These are phyloP conservation scores for Scolanthus callimorphus DNA, from an alignment of 92 coral and sea anemone genomes.

Conservation along the genomic window DNA sequence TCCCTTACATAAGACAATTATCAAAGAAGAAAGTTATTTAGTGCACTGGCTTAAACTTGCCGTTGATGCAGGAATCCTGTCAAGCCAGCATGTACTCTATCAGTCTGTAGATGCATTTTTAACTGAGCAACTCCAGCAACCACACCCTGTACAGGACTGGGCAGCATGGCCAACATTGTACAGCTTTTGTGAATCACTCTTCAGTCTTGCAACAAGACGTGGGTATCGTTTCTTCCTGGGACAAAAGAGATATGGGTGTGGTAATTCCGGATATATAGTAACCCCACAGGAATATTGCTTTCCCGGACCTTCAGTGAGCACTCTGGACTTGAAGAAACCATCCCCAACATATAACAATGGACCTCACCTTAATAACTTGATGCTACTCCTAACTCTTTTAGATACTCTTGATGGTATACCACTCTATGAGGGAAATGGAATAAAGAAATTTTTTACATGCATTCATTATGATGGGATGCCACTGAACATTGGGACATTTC, in stretches of 20 bases:
- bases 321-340: conserved; percentile 13
- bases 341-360: conserved; percentile 17
- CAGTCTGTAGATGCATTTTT: conserved; percentile 27
- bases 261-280: not conserved
- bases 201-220: conserved; percentile 13
- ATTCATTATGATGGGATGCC: too few species aligned
- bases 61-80: conserved; percentile 12
- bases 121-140: conserved; percentile 29
- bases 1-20: too few species aligned
- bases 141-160: conserved; percentile 15
- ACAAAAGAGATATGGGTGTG: conserved; percentile 17
- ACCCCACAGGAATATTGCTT: conserved; percentile 17
- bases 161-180: conserved; percentile 30
- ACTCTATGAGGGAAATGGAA: not conserved
- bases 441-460: conserved; percentile 11
- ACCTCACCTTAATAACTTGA: conserved; percentile 38
- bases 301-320: conserved; percentile 39
- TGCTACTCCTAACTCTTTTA: conserved; percentile 29
- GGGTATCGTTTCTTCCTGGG: conserved; percentile 25
- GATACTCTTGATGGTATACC: conserved; percentile 47
- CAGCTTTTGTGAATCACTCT: conserved; percentile 29
- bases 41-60: conserved; percentile 30
- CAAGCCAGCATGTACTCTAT: conserved; percentile 18
- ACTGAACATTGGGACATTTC: too few species aligned
- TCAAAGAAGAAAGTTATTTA: conserved; percentile 22